These are phyloP conservation scores for Cylindroiulus punctatus DNA, from an alignment of 2,888 invertebrate species.

Conservation along the genomic window DNA sequence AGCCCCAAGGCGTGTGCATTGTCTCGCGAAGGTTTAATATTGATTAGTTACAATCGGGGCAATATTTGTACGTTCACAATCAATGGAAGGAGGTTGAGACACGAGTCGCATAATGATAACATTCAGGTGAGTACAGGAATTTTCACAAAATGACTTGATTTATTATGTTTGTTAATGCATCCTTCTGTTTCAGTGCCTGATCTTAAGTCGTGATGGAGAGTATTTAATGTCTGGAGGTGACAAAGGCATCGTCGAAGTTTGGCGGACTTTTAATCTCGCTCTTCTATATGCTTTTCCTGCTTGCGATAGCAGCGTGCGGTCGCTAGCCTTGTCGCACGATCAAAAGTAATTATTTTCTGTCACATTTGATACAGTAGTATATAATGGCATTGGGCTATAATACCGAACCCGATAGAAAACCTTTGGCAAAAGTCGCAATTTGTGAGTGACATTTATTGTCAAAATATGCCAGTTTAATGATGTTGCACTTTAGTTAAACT, in stretches of 20 bases:
- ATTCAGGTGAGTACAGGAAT: slow-evolving; percentile 77
- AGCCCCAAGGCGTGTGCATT: slow-evolving; percentile 89
- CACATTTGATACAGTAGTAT: background rate
- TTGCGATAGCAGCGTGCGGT: slow-evolving; percentile 93
- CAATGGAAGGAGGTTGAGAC: slow-evolving; percentile 87
- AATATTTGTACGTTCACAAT: slow-evolving; percentile 94
- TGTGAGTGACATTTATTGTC: no score
- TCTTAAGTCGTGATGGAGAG: slow-evolving; percentile 96
- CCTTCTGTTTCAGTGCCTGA: slow-evolving; percentile 68
- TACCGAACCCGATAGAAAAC: no score
- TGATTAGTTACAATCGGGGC: slow-evolving; percentile 91
- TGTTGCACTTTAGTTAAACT: no score
- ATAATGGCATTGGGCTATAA: background rate
- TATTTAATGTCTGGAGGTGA: slow-evolving; percentile 98
- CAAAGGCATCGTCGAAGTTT: slow-evolving; percentile 96
- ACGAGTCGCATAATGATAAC: slow-evolving; percentile 93
- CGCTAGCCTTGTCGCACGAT: slow-evolving; percentile 96
- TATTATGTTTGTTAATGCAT: background rate
- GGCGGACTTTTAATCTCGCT: slow-evolving; percentile 96
- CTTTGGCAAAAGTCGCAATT: no score
- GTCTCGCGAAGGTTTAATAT: slow-evolving; percentile 95
- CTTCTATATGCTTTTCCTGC: slow-evolving; percentile 97
- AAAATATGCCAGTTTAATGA: no score
- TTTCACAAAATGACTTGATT: background rate
- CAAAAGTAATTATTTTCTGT: slow-evolving; percentile 83